Percentiles rank a stretch among this genome's conserved stretches.
phyloP scores from a whole-genome alignment of 92 coral and sea anemone species.

The Hydrozoanthus gracilis region DNA sequence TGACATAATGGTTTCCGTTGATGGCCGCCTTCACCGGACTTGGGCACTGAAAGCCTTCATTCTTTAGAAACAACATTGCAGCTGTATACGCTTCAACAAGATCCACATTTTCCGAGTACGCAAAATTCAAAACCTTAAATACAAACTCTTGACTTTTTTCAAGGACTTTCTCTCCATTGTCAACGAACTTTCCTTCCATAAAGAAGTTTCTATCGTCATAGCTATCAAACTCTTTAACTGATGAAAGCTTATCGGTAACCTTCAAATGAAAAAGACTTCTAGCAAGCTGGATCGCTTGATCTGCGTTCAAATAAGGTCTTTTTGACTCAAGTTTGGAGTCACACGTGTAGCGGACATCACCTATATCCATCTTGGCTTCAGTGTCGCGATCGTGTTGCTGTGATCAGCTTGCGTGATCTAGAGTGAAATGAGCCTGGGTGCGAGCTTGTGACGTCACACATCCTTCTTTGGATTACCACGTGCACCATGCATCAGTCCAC shows the following conservation, averaged over 20 bases:
- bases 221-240: conserved; percentile 30
- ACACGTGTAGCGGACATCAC: conserved; percentile 17
- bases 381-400: too few relatives aligned
- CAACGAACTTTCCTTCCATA: conserved; percentile 18
- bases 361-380: neutral
- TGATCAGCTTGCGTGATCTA: too few relatives aligned
- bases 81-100: conserved; percentile 43
- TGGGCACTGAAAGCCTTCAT: conserved; percentile 32
- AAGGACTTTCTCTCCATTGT: neutral
- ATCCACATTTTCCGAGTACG: conserved; percentile 33
- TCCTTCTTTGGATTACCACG: too few relatives aligned
- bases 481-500: too few relatives aligned
- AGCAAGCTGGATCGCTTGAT: conserved; percentile 26
- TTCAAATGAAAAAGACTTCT: conserved; percentile 20
- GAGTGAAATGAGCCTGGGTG: too few relatives aligned
- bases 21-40: conserved; percentile 8
- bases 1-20: conserved; percentile 21
- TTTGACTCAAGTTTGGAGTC: conserved; percentile 36
- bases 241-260: neutral
- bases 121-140: conserved; percentile 30
- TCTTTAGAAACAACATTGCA: conserved; percentile 28
- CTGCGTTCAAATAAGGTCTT: conserved; percentile 27
- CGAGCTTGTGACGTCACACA: too few relatives aligned
- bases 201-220: conserved; percentile 41
- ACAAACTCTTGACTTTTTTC: conserved; percentile 13